These are phyloP conservation scores for Drosophila greeni DNA, from an alignment of 2,888 invertebrate species.

Conservation along the genomic window DNA sequence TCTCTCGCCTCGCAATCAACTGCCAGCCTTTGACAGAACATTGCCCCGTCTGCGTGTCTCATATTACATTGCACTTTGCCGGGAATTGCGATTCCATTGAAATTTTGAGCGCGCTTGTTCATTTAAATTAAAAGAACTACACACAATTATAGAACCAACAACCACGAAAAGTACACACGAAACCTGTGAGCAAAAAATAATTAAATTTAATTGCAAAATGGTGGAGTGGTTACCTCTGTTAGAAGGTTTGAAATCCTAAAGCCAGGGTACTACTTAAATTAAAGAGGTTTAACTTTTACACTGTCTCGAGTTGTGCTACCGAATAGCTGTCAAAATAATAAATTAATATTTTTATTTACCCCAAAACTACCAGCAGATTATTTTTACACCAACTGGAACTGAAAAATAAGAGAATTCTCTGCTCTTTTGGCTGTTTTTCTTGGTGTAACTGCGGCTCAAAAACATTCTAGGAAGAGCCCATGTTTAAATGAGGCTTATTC, in stretches of 20 bases:
- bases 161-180: constrained; percentile 10
- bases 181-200: constrained; percentile 36
- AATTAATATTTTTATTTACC: not conserved
- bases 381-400: not conserved
- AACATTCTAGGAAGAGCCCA: constrained; percentile 30
- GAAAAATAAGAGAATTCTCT: not conserved
- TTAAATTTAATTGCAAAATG: constrained; percentile 62
- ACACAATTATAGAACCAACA: constrained; percentile 58
- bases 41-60: constrained; percentile 14
- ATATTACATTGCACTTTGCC: constrained; percentile 3
- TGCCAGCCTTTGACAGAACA: constrained; percentile 21
- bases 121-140: constrained; percentile 49
- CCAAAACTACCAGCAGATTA: not conserved
- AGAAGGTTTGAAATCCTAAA: not conserved
- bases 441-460: constrained; percentile 35
- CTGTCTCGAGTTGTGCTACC: not conserved
- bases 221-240: not conserved
- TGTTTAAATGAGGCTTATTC: constrained; percentile 69
- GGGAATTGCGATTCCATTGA: constrained; percentile 31
- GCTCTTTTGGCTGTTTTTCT: constrained; percentile 26
- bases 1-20: constrained; percentile 13
- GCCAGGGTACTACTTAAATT: not conserved
- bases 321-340: not conserved
- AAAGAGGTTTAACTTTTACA: too few relatives aligned
- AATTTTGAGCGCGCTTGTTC: constrained; percentile 49